A percentile compares a stretch with the other conserved stretches of the same genome.
These are phyloP conservation scores for Strigops habroptila DNA, from an alignment of 2,113 vertebrate species.

Conservation along the genomic window DNA sequence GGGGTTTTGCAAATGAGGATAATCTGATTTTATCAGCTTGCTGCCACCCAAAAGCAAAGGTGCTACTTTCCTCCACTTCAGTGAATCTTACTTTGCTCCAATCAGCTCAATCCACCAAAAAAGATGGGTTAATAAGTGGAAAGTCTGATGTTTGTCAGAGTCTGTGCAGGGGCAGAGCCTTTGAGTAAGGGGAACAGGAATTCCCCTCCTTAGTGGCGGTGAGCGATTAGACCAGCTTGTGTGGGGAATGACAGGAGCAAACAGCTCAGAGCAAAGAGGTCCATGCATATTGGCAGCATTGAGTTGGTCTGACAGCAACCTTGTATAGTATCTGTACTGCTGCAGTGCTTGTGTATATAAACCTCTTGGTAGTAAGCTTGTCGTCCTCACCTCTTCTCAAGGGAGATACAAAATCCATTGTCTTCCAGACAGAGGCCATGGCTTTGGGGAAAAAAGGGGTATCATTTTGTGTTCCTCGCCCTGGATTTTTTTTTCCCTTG, in stretches of 20 bases:
- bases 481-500: not conserved
- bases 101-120: not conserved
- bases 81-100: not conserved
- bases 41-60: not conserved
- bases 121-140: not conserved
- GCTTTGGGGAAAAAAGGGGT: not conserved
- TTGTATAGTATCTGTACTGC: accelerated
- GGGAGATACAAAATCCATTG: not conserved
- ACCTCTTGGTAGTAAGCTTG: not conserved
- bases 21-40: not conserved
- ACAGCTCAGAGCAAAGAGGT: not conserved
- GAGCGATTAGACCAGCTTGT: not conserved
- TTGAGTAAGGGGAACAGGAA: not conserved
- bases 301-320: not conserved
- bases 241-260: not conserved
- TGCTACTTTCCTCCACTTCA: not conserved
- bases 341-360: not conserved
- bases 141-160: not conserved
- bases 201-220: not conserved
- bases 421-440: not conserved
- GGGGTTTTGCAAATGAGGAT: not conserved
- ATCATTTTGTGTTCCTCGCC: not conserved
- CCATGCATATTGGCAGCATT: not conserved
- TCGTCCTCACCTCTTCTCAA: not conserved
- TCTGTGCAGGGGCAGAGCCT: not conserved